Conservation (phyloP, 2,888 invertebrate species). For the Physocephala rufipes region DNA sequence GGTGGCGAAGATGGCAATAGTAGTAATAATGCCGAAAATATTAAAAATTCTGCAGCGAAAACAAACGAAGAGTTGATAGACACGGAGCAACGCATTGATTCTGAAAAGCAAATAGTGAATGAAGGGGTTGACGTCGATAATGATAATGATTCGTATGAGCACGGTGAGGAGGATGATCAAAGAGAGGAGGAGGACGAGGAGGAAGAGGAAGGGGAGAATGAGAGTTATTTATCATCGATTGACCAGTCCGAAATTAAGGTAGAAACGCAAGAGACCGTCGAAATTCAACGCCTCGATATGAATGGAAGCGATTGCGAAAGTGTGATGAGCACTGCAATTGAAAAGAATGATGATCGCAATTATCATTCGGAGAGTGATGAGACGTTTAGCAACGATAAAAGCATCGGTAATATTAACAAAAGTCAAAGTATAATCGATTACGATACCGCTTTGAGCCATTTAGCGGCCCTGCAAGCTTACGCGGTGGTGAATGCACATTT, state of each 20-base stretch:
- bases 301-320: background rate
- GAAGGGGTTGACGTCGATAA: background rate
- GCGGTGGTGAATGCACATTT: conserved; percentile 27
- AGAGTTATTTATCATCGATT: background rate
- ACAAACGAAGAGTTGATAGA: background rate
- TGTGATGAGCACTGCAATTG: background rate
- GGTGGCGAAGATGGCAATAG: background rate
- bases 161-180: background rate
- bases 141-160: background rate
- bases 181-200: background rate
- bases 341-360: background rate
- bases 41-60: background rate
- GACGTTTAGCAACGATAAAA: background rate
- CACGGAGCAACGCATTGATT: background rate
- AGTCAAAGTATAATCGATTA: conserved; percentile 6
- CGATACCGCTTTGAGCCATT: conserved; percentile 20
- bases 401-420: background rate
- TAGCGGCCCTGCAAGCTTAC: conserved; percentile 35
- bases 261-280: background rate
- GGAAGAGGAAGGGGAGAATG: background rate
- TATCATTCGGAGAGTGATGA: background rate
- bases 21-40: too few relatives aligned
- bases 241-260: background rate
- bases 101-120: conserved; percentile 1
- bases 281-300: conserved; percentile 2